phyloP scores from a whole-genome alignment of 2,888 invertebrate species.

The Lepetodrilus schrolli region DNA sequence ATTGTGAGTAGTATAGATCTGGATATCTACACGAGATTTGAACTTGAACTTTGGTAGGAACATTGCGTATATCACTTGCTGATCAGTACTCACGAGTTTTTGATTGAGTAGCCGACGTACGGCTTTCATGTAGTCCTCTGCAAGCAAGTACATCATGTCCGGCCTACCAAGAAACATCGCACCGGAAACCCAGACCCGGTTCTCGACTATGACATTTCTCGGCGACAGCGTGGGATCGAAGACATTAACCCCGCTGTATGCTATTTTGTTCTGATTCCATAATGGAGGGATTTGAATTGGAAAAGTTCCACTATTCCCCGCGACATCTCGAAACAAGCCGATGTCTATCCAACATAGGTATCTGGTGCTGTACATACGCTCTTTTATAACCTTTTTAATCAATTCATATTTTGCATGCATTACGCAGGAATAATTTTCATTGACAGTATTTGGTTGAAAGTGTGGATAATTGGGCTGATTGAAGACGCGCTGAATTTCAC shows the following conservation, averaged over 20 bases:
- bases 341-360: constrained; percentile 69
- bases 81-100: constrained; percentile 64
- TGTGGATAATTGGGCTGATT: constrained; percentile 58
- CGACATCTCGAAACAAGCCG: constrained; percentile 62
- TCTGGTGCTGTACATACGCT: constrained; percentile 56
- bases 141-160: constrained; percentile 53
- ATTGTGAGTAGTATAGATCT: constrained; percentile 46
- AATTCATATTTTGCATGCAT: constrained; percentile 72
- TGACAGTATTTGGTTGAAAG: constrained; percentile 64
- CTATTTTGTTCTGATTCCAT: constrained; percentile 50
- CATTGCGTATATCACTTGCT: constrained; percentile 65
- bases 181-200: constrained; percentile 64
- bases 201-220: constrained; percentile 48
- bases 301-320: constrained; percentile 42
- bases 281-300: constrained; percentile 43
- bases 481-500: constrained; percentile 53
- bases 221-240: constrained; percentile 40
- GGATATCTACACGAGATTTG: constrained; percentile 47
- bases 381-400: constrained; percentile 50
- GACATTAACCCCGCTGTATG: constrained; percentile 41
- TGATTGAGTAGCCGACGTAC: constrained; percentile 49
- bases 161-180: constrained; percentile 61
- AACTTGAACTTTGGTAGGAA: constrained; percentile 43
- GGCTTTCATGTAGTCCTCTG: constrained; percentile 54
- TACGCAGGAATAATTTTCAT: constrained; percentile 63